Conservation (phyloP, 2,113 vertebrate genomes). For the Petrocephalus microphthalmus region DNA sequence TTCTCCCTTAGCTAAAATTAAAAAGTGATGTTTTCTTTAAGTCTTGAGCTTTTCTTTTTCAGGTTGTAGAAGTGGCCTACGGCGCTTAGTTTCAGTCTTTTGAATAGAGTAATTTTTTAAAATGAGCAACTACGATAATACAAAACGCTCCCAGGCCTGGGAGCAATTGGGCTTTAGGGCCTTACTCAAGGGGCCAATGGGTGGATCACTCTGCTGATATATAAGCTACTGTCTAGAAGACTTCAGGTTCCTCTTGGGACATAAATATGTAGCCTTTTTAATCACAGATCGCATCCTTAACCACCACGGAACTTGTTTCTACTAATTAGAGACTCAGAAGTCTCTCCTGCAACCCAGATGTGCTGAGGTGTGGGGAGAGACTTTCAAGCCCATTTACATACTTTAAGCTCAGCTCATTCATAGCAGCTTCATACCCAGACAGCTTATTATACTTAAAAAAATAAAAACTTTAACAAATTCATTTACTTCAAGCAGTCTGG, state of each 20-base stretch:
- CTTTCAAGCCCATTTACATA: background rate
- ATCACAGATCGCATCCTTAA: background rate
- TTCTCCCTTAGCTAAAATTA: background rate
- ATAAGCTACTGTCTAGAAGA: too few species aligned
- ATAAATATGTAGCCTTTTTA: background rate
- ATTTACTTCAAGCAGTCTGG: too few species aligned
- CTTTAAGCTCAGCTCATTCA: background rate
- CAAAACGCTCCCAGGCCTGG: too few species aligned
- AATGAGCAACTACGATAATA: background rate
- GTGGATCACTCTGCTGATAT: too few species aligned
- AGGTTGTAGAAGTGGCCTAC: background rate
- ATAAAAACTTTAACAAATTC: background rate
- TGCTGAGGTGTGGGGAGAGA: background rate
- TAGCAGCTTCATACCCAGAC: background rate
- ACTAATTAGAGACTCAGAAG: background rate
- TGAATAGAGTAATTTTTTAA: background rate
- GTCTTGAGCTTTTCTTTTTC: slow-evolving; percentile 2
- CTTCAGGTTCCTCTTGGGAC: background rate
- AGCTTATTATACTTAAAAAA: background rate
- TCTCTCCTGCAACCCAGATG: background rate
- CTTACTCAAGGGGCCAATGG: too few species aligned
- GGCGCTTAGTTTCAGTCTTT: background rate
- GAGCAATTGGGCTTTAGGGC: too few species aligned
- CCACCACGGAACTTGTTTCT: background rate
- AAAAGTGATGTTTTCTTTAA: slow-evolving; percentile 11